Evolutionary conservation across 2,113 vertebrate genomes (phyloP).

Genomic region (Labrus mixtus): DNA sequence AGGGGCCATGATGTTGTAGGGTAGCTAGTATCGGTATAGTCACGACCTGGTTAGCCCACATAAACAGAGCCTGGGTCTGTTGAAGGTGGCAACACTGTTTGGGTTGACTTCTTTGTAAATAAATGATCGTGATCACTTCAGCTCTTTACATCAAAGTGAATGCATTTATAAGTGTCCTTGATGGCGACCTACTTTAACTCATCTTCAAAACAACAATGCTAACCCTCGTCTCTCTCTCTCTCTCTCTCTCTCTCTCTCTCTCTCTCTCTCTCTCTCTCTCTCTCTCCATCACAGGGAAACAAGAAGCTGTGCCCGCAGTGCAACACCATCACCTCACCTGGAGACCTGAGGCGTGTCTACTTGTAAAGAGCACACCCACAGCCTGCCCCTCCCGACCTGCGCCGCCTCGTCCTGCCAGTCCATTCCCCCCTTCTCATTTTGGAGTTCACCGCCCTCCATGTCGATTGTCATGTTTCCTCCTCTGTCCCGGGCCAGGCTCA

Average conservation of each 20-base stretch:
- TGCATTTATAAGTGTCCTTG: not conserved
- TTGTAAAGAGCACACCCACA: constrained; percentile 89
- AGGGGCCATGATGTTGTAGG: too few relatives aligned
- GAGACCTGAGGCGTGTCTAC: constrained; percentile 98
- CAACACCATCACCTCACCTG: constrained; percentile 99
- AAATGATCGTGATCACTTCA: too few relatives aligned
- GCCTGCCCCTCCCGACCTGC: not conserved
- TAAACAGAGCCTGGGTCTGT: too few relatives aligned
- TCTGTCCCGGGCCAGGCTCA: constrained; percentile 38
- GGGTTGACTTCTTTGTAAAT: too few relatives aligned
- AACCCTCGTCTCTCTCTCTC: constrained; percentile 23
- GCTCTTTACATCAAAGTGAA: not conserved
- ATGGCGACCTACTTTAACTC: not conserved
- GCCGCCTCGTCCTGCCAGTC: constrained; percentile 28
- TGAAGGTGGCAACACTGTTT: too few relatives aligned
- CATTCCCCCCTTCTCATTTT: constrained; percentile 50
- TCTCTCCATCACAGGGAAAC: constrained; percentile 88
- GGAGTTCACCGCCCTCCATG: constrained; percentile 53
- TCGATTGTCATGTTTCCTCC: constrained; percentile 28
- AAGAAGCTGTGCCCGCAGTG: constrained; percentile 99
- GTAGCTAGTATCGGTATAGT: too few relatives aligned
- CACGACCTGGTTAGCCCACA: too few relatives aligned
- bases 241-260: constrained; percentile 34
- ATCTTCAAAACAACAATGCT: not conserved
- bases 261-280: constrained; percentile 43